Evolutionary conservation across 2,113 vertebrate genomes (phyloP).

Genomic region (Alaudala cheleensis): DNA sequence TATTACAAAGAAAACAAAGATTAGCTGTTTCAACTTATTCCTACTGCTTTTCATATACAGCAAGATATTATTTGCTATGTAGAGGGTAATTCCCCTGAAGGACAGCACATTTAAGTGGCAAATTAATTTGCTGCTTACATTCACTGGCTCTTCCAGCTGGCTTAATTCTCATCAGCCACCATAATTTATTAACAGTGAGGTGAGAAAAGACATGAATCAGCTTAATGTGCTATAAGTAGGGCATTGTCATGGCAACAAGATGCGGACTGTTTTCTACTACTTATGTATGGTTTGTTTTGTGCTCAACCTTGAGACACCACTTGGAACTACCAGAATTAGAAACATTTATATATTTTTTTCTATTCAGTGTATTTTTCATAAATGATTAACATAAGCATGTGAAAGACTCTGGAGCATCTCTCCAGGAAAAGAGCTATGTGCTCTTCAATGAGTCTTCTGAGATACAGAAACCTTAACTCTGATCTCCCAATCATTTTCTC

Average conservation of each 20-base stretch:
- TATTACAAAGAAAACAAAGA: slow-evolving; percentile 12
- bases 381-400: slow-evolving; percentile 32
- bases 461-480: slow-evolving; percentile 32
- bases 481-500: slow-evolving; percentile 26
- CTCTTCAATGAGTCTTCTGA: slow-evolving; percentile 14
- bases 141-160: slow-evolving; percentile 70
- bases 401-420: slow-evolving; percentile 17
- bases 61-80: neutral
- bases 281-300: slow-evolving; percentile 81
- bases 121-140: slow-evolving; percentile 73
- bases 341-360: slow-evolving; percentile 19
- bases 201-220: slow-evolving; percentile 84
- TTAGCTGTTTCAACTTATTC: slow-evolving; percentile 1
- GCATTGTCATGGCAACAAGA: slow-evolving; percentile 81
- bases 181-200: slow-evolving; percentile 83
- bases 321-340: slow-evolving; percentile 71
- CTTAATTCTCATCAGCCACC: slow-evolving; percentile 76
- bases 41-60: neutral
- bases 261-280: slow-evolving; percentile 78
- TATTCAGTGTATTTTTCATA: neutral
- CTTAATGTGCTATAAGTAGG: slow-evolving; percentile 85
- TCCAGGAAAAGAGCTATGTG: slow-evolving; percentile 30
- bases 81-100: slow-evolving; percentile 33
- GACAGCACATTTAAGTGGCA: slow-evolving; percentile 58
- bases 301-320: slow-evolving; percentile 67